Evolutionary conservation across 2,888 invertebrate genomes (phyloP), one percentile per base, ranked within the genome.

Genomic region (Tanytarsus gracilentus): DNA sequence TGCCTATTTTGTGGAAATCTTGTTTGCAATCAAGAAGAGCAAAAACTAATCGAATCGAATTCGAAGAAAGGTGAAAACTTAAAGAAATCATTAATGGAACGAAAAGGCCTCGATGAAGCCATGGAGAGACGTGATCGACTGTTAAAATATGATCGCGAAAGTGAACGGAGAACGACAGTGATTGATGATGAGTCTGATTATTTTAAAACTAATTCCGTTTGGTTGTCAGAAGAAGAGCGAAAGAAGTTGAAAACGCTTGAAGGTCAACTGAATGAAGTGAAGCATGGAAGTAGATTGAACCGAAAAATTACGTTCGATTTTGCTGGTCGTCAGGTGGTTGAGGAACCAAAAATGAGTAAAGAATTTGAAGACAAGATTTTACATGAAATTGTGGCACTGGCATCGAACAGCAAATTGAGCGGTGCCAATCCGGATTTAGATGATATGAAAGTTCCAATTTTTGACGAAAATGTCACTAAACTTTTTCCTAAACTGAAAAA

Each of bases 111-210:
- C 68, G 82, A 84, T 62, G 81, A 83, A 33, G 94, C 93, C 0
- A 64, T 90, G 9, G 80, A 83, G 61, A 86, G 88, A 62, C 81
- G 92, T 64, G 85, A 95, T 70, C 82, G 81, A 59, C 77, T 96
- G 55, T 72, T 96, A 59, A 88, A 93, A 68, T 94, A 82, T 72
- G 94, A 95, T 70, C 79, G 82, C 61, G 85, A 86, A 52, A 86
- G 88, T 85, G 71, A 71, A 61, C 69, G 70, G 58, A 67, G 73
- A n/a, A 74, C 75, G 0, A 71, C 69, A 1, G 72, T 72, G 30
- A 72, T 74, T 62, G 97, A 98, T 71, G 97, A 97, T 70, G 93
- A 97, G 70, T 83, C 86, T 64, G 97, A 97, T 72, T 97, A 97
- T 72, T 98, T 91, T 71, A 82, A 84, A 67, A 79, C 85, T 30